A percentile compares a stretch with the other conserved stretches of the same genome.
phyloP scores from a whole-genome alignment of 1,140 invertebrate species.

The Brachystomella parvula region DNA sequence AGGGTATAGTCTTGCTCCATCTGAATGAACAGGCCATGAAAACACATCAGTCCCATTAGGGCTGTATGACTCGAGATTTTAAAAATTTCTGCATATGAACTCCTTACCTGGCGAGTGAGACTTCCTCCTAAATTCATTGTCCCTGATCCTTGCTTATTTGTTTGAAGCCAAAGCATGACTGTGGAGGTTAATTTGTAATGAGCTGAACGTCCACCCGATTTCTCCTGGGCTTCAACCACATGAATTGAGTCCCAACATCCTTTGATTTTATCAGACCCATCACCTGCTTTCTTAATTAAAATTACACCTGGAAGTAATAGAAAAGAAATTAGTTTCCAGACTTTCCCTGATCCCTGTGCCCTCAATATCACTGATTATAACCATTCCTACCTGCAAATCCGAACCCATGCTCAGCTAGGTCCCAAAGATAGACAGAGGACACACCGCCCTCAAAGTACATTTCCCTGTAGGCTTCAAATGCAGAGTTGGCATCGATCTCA shows the following conservation, averaged over 20 bases:
- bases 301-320: slow-evolving; percentile 84
- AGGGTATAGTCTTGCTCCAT: slow-evolving; percentile 82
- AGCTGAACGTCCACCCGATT: slow-evolving; percentile 82
- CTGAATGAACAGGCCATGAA: slow-evolving; percentile 49
- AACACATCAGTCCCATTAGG: background rate
- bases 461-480: slow-evolving; percentile 97
- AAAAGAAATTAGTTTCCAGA: no score
- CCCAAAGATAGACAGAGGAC: slow-evolving; percentile 98
- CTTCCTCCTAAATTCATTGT: slow-evolving; percentile 98
- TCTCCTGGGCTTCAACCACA: slow-evolving; percentile 96
- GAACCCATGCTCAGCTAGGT: slow-evolving; percentile 94
- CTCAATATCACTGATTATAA: background rate
- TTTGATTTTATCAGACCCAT: slow-evolving; percentile 94
- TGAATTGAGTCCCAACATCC: slow-evolving; percentile 99
- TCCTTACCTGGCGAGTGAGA: slow-evolving; percentile 80
- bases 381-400: slow-evolving; percentile 68
- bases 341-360: no score
- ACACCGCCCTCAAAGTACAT: slow-evolving; percentile 99
- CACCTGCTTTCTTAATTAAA: slow-evolving; percentile 96
- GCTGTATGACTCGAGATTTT: background rate
- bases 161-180: slow-evolving; percentile 98
- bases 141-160: slow-evolving; percentile 89
- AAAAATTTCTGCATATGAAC: background rate
- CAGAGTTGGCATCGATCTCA: slow-evolving; percentile 95
- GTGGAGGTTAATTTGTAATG: slow-evolving; percentile 99